Evolutionary conservation across 2,113 vertebrate genomes (phyloP), one percentile per base, ranked within the genome.

Genomic region (Nesoenas mayeri): DNA sequence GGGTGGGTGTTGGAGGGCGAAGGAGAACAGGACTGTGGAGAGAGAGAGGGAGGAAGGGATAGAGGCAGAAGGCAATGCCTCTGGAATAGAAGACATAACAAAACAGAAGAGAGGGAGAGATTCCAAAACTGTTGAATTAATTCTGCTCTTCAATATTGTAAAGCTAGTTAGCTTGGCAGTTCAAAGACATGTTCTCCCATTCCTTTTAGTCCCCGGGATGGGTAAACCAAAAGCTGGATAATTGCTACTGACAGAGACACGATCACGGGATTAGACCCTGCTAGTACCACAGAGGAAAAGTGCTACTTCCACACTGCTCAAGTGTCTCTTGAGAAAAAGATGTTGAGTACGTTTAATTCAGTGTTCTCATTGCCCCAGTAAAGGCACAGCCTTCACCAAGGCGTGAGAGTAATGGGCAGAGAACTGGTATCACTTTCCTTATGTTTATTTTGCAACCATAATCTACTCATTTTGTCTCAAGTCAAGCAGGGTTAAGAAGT

Each of bases 101-200:
- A 44, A 91, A 40, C 32, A 85, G 73, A 93, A 73, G 36, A 84
- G 58, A 90, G 64, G 17, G 61, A 81, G 50, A 66, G 58, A 75
- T 79, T 93, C 82, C 75, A 75, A 89, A 96, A 91, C 7, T 62
- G 58, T 79, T 80, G 74, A 94, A 88, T 93, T 94, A 89, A 92
- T 93, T 95, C 77, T 92, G 24, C 60, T 61, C 42, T 82, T 87
- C 87, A 70, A 2, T 21, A 36, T 24, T 93, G 71, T 75, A 95
- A 85, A 94, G 62, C 78, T 89, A 89, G 89, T 91, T 92, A 85
- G 66, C 44, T 74, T 95, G 94, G 85, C 91, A 96, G 80, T 95
- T 94, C 89, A 94, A 91, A 96, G 88, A 88, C 40, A 31, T 54
- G 28, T 85, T 93, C 40, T 88, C 56, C 40, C 4, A 0, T 58